Evolutionary conservation across 2,888 invertebrate species (phyloP).

Genomic region (Bugulina stolonifera): DNA sequence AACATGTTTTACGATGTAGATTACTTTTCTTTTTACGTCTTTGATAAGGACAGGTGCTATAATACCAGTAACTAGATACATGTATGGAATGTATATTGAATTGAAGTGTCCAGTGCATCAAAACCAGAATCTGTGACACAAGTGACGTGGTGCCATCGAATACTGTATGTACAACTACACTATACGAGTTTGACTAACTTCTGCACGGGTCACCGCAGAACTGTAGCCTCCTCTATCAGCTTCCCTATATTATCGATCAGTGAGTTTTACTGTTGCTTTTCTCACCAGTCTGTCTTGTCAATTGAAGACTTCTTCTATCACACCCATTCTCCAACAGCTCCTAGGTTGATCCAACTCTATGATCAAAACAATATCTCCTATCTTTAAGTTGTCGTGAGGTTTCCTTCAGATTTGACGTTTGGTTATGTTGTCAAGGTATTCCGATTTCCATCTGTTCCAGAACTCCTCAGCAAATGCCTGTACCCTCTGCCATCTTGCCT

Average conservation of each 20-base stretch:
- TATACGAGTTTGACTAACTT: not conserved
- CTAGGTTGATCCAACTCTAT: not conserved
- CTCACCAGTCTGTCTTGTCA: not conserved
- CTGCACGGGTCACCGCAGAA: not conserved
- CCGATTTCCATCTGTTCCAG: not conserved
- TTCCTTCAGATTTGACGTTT: not conserved
- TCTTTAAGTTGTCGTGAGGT: not conserved
- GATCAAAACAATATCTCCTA: not conserved
- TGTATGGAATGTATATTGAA: no score
- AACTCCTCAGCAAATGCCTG: not conserved
- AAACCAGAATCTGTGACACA: no score
- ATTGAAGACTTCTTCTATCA: not conserved
- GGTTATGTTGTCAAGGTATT: not conserved
- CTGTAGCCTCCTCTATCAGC: not conserved
- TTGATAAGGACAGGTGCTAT: no score
- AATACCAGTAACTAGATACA: no score
- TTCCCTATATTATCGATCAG: not conserved
- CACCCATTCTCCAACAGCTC: not conserved
- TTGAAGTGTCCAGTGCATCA: no score
- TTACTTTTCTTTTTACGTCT: no score
- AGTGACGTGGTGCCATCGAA: no score
- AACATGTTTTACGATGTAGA: no score
- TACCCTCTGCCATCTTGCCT: not conserved
- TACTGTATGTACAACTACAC: no score
- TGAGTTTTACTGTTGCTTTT: not conserved